These are phyloP conservation scores for Zaprionus bogoriensis DNA, from an alignment of 2,888 invertebrate genomes.

Conservation along the genomic window DNA sequence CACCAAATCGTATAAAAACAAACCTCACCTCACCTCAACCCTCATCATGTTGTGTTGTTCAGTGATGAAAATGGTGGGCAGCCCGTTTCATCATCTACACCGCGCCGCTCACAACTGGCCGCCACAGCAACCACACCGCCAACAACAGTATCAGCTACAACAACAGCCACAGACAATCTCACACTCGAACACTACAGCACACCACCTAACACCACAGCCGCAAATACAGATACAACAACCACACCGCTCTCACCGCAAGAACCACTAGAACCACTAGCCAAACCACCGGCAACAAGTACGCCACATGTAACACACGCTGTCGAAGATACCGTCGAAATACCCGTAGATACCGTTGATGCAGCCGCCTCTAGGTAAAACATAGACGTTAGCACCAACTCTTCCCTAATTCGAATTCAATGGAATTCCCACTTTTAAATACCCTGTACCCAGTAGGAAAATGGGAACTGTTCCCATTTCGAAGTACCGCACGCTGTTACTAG, in stretches of 20 bases:
- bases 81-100: slow-evolving; percentile 67
- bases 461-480: too few relatives aligned
- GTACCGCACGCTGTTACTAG: too few relatives aligned
- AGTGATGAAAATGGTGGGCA: slow-evolving; percentile 74
- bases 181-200: slow-evolving; percentile 65
- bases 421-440: too few relatives aligned
- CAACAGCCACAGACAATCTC: slow-evolving; percentile 53
- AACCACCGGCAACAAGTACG: slow-evolving; percentile 73
- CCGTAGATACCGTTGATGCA: slow-evolving; percentile 80
- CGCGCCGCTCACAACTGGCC: slow-evolving; percentile 69
- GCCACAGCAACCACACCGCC: slow-evolving; percentile 36
- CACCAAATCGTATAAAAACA: slow-evolving; percentile 9
- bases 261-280: slow-evolving; percentile 44
- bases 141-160: slow-evolving; percentile 36
- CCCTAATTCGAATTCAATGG: too few relatives aligned
- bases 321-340: slow-evolving; percentile 76
- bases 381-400: not conserved
- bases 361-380: slow-evolving; percentile 75
- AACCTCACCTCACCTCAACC: slow-evolving; percentile 31
- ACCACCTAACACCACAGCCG: slow-evolving; percentile 72
- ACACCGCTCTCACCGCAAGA: slow-evolving; percentile 74
- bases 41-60: slow-evolving; percentile 43
- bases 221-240: slow-evolving; percentile 62
- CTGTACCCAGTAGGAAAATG: too few relatives aligned
- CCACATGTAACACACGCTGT: slow-evolving; percentile 58